Base-by-base conservation (phyloP, 2,888 invertebrate genomes). In the Orthosia incerta region DNA sequence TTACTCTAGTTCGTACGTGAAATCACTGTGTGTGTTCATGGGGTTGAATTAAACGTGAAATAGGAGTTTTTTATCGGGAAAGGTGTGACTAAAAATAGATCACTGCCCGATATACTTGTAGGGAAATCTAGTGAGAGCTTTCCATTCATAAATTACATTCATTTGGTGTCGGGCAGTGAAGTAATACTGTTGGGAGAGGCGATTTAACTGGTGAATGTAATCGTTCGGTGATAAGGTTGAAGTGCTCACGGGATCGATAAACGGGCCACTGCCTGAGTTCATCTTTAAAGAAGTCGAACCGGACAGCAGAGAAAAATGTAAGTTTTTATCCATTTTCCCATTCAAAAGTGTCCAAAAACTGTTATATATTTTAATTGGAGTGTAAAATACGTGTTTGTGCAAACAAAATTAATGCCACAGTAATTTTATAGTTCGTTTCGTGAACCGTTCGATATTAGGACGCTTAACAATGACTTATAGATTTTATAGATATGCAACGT, bases 81-180 rank as follows among this genome's bases (percentile, higher is more conserved):
- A 89, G 82, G 79, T 86, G 88, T 79, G 71, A 90, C 93, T 95
- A 95, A 92, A 95, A 93, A 94, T 94, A 95, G 94, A 91, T 86
- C 85, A 80, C 86, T 87, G 85, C 87, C 89, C 87, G 89, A 92
- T 90, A 90, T 92, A 89, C 90, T 91, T 86, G 88, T 88, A 86
- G 90, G 90, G 83, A 90, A 89, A 92, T 91, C 90, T 90, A 91
- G 90, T 90, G 89, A 90, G 89, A 88, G 88, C 88, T 86, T 90
- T 89, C 91, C 95, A 95, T 95, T 95, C 95, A 95, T 95, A 94
- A 95, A 93, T 88, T 89, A 92, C 92, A 92, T 93, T 94, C 94
- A 94, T 92, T 95, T 93, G 87, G 88, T 91, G 91, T 90, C 87
- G 88, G 88, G 81, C 93, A 96, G 97, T 91, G 93, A 91, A 89